These are phyloP conservation scores for Salvator merianae DNA, from an alignment of 2,113 vertebrate genomes.

Conservation along the genomic window DNA sequence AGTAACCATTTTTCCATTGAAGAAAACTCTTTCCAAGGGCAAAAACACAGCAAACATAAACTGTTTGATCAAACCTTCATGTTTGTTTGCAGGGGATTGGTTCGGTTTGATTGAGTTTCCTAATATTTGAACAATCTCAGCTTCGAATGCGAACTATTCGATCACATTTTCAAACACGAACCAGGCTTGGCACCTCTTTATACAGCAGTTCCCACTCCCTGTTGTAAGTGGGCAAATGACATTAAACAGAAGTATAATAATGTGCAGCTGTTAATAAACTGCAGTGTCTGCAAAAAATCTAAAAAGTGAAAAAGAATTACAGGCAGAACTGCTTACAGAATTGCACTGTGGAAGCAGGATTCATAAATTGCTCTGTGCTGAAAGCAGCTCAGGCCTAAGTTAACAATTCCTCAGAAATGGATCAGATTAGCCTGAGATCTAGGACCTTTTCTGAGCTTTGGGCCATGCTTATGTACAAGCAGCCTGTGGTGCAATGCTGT, in stretches of 20 bases:
- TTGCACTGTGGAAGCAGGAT: neutral
- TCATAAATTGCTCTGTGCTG: neutral
- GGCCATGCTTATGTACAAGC: neutral
- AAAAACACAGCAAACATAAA: too few relatives aligned
- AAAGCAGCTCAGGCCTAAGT: neutral
- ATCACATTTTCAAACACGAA: too few relatives aligned
- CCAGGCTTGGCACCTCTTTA: too few relatives aligned
- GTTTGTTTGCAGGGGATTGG: too few relatives aligned
- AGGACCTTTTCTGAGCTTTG: too few relatives aligned
- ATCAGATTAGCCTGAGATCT: neutral
- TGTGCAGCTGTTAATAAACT: neutral
- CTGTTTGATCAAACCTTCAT: too few relatives aligned
- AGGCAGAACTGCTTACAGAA: neutral
- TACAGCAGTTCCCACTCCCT: neutral
- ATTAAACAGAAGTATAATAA: neutral
- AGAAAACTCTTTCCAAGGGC: too few relatives aligned
- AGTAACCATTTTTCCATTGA: too few relatives aligned
- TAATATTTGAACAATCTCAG: too few relatives aligned
- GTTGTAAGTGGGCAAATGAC: neutral
- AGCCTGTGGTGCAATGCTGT: neutral
- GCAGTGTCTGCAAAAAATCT: neutral
- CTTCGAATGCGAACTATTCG: too few relatives aligned
- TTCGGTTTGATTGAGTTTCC: too few relatives aligned
- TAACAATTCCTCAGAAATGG: neutral
- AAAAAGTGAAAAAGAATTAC: neutral